phyloP scores from a whole-genome alignment of 2,888 invertebrate species.

The Lasioglossum leucozonium region DNA sequence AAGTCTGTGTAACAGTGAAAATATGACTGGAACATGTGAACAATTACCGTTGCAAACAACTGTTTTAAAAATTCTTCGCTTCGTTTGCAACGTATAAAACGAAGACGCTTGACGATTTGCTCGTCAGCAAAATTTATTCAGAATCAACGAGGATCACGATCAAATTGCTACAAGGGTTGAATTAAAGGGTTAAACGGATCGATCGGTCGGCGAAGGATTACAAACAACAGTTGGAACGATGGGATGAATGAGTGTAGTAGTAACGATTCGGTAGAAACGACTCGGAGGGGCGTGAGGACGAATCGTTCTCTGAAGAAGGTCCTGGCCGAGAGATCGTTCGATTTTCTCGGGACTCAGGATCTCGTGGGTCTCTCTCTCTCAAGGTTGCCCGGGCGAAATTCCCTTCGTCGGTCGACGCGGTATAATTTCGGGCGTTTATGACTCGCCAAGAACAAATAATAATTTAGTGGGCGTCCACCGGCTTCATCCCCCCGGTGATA shows the following conservation, averaged over 20 bases:
- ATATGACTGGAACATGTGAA: background rate
- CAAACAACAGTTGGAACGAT: background rate
- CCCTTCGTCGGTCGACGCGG: conserved; percentile 75
- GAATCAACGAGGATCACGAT: background rate
- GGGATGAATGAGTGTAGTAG: background rate
- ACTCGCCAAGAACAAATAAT: conserved; percentile 84
- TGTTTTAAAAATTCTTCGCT: background rate
- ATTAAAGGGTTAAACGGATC: background rate
- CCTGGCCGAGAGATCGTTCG: background rate
- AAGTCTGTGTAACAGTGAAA: background rate
- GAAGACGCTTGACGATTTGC: background rate
- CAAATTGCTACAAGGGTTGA: background rate
- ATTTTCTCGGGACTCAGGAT: conserved; percentile 25
- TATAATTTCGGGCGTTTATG: conserved; percentile 84
- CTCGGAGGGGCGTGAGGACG: background rate
- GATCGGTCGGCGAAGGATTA: too few relatives aligned
- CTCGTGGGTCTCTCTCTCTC: conserved; percentile 37
- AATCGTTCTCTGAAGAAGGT: background rate
- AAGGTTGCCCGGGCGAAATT: conserved; percentile 71
- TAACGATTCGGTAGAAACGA: background rate
- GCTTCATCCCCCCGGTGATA: conserved; percentile 65
- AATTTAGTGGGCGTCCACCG: conserved; percentile 84
- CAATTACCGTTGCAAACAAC: background rate
- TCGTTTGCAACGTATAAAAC: background rate
- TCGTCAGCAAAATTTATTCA: background rate